Conservation (phyloP, 2,888 invertebrate species). For the Hetaerina titia region DNA sequence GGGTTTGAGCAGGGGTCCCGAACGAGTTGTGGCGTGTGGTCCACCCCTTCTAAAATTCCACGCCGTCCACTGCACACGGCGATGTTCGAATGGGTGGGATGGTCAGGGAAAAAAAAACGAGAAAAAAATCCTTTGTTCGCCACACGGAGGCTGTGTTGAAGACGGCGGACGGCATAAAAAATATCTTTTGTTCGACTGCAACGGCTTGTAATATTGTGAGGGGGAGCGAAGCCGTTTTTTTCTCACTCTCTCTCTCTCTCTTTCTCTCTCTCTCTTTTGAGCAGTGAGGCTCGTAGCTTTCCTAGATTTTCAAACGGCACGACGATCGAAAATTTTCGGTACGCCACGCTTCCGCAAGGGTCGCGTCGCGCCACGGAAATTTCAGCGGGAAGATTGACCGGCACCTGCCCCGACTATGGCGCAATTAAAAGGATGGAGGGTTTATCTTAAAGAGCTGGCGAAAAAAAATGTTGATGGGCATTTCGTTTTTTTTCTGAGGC, state of each 20-base stretch:
- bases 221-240: constrained; percentile 6
- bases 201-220: constrained; percentile 33
- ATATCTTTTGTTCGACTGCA: constrained; percentile 31
- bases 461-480: not conserved
- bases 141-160: constrained; percentile 7
- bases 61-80: constrained; percentile 7
- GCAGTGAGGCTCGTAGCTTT: not conserved
- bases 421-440: not conserved
- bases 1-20: not conserved
- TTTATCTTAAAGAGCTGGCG: not conserved
- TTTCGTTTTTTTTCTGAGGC: too few species aligned
- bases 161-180: not conserved
- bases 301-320: not conserved
- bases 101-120: not conserved
- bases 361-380: not conserved
- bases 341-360: not conserved
- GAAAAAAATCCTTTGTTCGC: not conserved
- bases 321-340: not conserved
- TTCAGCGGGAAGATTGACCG: not conserved
- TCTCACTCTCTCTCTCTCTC: not conserved
- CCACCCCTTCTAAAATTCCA: constrained; percentile 20
- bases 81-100: constrained; percentile 5
- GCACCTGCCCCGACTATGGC: not conserved
- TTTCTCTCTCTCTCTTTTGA: not conserved
- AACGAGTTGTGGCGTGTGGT: not conserved